Evolutionary conservation across 92 coral and sea anemone genomes (phyloP).

Genomic region (Muricea muricata): DNA sequence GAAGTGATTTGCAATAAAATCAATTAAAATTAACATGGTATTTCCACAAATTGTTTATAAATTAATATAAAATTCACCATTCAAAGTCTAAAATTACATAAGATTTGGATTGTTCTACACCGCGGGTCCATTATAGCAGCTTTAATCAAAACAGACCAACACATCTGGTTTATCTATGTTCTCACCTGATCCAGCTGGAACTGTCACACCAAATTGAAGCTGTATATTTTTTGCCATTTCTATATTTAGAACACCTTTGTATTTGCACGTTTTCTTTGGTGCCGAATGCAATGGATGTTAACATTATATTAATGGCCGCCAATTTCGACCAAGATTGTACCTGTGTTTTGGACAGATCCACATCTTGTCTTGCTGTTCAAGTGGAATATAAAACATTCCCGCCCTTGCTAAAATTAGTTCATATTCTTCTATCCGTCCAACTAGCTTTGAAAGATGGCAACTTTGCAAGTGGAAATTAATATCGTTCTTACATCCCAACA

Average conservation of each 20-base stretch:
- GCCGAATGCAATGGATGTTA: conserved; percentile 33
- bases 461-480: conserved; percentile 25
- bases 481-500: conserved; percentile 22
- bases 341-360: conserved; percentile 41
- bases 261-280: conserved; percentile 25
- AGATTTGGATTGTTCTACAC: too few relatives aligned
- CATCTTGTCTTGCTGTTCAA: conserved; percentile 7
- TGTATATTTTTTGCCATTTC: conserved; percentile 20
- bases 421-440: conserved; percentile 1
- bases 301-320: conserved; percentile 42
- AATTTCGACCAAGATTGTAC: conserved; percentile 46
- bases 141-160: too few relatives aligned
- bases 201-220: conserved; percentile 19
- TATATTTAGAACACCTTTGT: neutral
- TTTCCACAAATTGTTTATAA: too few relatives aligned
- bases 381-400: conserved; percentile 21
- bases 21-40: too few relatives aligned
- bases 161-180: too few relatives aligned
- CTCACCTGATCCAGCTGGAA: conserved; percentile 43
- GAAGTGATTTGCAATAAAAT: neutral
- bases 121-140: too few relatives aligned
- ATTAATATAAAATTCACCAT: too few relatives aligned
- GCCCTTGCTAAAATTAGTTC: conserved; percentile 11
- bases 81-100: neutral
- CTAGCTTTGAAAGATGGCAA: conserved; percentile 14